Conservation (phyloP, 2,113 vertebrate species). For the Eretmochelys imbricata region DNA sequence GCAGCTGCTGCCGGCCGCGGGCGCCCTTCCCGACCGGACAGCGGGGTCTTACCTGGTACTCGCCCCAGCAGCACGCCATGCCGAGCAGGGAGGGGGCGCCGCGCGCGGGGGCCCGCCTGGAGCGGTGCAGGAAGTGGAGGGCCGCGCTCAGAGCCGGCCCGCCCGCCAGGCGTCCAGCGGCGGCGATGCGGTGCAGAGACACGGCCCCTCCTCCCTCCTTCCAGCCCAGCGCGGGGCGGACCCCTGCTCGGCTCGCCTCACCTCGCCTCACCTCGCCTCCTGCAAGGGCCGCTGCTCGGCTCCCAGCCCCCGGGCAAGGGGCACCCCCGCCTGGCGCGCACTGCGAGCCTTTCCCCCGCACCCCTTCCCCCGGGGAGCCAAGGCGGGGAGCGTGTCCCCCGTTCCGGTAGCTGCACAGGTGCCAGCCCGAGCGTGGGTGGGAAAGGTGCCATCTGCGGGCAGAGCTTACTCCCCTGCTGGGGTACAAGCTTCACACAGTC, state of each 20-base stretch:
- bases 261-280: background rate
- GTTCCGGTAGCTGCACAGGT: too few species aligned
- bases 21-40: too few species aligned
- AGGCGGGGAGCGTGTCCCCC: too few species aligned
- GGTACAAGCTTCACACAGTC: background rate
- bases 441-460: background rate
- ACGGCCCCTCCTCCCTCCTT: background rate
- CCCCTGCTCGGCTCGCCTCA: background rate
- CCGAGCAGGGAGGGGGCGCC: background rate
- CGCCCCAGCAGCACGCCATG: slow-evolving; percentile 64
- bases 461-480: background rate
- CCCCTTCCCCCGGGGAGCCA: too few species aligned
- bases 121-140: background rate
- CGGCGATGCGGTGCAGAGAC: background rate
- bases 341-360: too few species aligned
- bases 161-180: background rate
- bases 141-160: background rate
- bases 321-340: too few species aligned
- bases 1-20: background rate
- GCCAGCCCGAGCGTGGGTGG: background rate
- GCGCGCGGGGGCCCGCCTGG: too few species aligned
- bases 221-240: background rate
- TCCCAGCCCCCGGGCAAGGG: background rate
- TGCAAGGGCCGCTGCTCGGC: background rate
- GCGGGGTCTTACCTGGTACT: slow-evolving; percentile 45